Conservation (phyloP, 2,888 invertebrate genomes). For the Atethmia centrago region DNA sequence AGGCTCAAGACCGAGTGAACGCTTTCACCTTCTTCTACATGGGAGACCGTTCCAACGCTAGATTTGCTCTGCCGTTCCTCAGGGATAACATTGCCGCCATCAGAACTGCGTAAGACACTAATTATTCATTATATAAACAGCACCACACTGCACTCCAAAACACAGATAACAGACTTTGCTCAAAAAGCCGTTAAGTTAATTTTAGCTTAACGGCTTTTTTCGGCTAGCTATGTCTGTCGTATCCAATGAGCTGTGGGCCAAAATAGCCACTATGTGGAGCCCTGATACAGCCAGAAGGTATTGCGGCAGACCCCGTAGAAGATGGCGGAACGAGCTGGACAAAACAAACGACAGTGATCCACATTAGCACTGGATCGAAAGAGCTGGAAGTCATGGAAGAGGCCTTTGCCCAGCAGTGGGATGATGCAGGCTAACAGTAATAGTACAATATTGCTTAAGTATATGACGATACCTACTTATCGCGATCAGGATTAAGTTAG, state of each 20-base stretch:
- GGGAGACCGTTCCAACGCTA: slow-evolving; percentile 81
- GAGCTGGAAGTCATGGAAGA: background rate
- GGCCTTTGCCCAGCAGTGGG: background rate
- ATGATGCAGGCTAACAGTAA: background rate
- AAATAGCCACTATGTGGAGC: background rate
- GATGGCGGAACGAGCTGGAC: too few relatives aligned
- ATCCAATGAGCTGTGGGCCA: background rate
- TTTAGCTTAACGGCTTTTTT: too few relatives aligned
- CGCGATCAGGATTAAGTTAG: background rate
- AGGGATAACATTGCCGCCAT: slow-evolving; percentile 74
- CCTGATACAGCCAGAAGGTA: background rate
- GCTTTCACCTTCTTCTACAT: slow-evolving; percentile 83
- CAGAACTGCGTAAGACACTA: slow-evolving; percentile 76
- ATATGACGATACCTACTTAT: background rate
- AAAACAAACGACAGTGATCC: background rate
- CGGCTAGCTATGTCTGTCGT: background rate
- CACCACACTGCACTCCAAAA: background rate
- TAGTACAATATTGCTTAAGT: background rate
- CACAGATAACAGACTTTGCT: background rate
- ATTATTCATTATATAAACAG: background rate
- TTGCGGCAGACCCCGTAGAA: background rate
- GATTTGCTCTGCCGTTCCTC: slow-evolving; percentile 78
- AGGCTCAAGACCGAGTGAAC: slow-evolving; percentile 84
- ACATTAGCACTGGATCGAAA: background rate
- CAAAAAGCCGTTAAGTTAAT: background rate